Evolutionary conservation across 1,140 invertebrate genomes (phyloP).

Genomic region (Ganaspis sp.): DNA sequence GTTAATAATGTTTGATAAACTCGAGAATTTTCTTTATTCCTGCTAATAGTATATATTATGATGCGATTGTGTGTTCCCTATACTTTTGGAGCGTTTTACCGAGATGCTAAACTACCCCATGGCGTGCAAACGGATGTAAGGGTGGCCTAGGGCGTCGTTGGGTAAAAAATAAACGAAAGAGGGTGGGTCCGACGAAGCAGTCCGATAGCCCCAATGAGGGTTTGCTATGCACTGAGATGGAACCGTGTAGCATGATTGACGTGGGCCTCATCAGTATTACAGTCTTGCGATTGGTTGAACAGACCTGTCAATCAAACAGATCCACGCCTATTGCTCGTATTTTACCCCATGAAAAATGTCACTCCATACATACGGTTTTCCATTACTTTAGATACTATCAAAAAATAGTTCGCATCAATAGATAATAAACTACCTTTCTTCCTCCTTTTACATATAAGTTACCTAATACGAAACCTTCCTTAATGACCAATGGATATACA

Average conservation of each 20-base stretch:
- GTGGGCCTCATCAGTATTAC: slow-evolving; percentile 76
- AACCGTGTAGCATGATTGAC: slow-evolving; percentile 73
- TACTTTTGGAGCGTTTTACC: slow-evolving; percentile 46
- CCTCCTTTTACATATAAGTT: too few relatives aligned
- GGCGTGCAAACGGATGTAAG: slow-evolving; percentile 66
- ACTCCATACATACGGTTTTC: neutral
- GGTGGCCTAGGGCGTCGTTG: slow-evolving; percentile 61
- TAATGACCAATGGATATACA: too few relatives aligned
- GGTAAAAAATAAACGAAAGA: slow-evolving; percentile 52
- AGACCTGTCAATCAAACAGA: slow-evolving; percentile 75
- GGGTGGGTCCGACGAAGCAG: slow-evolving; percentile 52
- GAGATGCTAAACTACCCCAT: slow-evolving; percentile 72
- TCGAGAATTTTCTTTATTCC: too few relatives aligned
- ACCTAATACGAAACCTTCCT: too few relatives aligned
- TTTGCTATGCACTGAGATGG: slow-evolving; percentile 64
- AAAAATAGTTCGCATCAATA: too few relatives aligned
- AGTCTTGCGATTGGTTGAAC: slow-evolving; percentile 75
- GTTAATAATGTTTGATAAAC: too few relatives aligned
- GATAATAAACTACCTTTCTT: too few relatives aligned
- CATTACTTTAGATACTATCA: neutral
- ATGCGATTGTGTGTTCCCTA: slow-evolving; percentile 48
- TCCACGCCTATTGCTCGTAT: slow-evolving; percentile 70
- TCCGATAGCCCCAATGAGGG: slow-evolving; percentile 63
- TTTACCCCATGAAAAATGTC: slow-evolving; percentile 38
- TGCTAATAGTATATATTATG: slow-evolving; percentile 30